phyloP scores from a whole-genome alignment of 2,888 invertebrate genomes.

The Phalera bucephala region DNA sequence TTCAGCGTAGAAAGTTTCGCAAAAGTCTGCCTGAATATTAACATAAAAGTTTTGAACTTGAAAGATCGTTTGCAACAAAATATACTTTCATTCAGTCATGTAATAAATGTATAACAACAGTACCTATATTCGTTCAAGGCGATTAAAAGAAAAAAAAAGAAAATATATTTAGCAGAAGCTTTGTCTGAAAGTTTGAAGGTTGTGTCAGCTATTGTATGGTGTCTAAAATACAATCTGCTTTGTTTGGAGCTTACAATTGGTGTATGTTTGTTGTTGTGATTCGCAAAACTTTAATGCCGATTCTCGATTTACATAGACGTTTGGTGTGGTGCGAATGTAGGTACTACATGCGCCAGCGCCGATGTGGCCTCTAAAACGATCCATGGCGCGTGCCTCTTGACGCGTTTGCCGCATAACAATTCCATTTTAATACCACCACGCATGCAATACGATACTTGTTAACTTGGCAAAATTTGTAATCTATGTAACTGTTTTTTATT shows the following conservation, averaged over 20 bases:
- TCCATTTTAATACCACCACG: slow-evolving; percentile 35
- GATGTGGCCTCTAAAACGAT: slow-evolving; percentile 44
- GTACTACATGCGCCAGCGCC: slow-evolving; percentile 36
- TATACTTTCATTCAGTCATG: background rate
- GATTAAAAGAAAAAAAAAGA: too few relatives aligned
- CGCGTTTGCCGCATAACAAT: slow-evolving; percentile 63
- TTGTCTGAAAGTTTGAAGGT: too few relatives aligned
- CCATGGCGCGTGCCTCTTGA: slow-evolving; percentile 61
- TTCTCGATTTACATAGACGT: slow-evolving; percentile 28
- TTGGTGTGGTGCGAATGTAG: slow-evolving; percentile 34
- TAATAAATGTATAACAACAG: too few relatives aligned
- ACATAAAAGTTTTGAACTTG: background rate
- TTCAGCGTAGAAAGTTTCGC: slow-evolving; percentile 14
- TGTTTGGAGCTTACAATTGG: too few relatives aligned
- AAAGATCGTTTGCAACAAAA: background rate
- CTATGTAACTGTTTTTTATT: too few relatives aligned
- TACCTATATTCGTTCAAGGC: too few relatives aligned
- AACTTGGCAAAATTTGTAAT: slow-evolving; percentile 22
- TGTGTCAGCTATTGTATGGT: too few relatives aligned
- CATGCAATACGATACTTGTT: slow-evolving; percentile 38
- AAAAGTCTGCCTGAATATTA: background rate
- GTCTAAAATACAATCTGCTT: too few relatives aligned
- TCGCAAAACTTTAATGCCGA: slow-evolving; percentile 14
- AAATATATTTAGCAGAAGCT: too few relatives aligned
- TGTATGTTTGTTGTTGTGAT: background rate